A percentile compares a stretch with the other conserved stretches of the same genome.
phyloP scores from a whole-genome alignment of 2,113 vertebrate species.

The Siniperca knerii region DNA sequence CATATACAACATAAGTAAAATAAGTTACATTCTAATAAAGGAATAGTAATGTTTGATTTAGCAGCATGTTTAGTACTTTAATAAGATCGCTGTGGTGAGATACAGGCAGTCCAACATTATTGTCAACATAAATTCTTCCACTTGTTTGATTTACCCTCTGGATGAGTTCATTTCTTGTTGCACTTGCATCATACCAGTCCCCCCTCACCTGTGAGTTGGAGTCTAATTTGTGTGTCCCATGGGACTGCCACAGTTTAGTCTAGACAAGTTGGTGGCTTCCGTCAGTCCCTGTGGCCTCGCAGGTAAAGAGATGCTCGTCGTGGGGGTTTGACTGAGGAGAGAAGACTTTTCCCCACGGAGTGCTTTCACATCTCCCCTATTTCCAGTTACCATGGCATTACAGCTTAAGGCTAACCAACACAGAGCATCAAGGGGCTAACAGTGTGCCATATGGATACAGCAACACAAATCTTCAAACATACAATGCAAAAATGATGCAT shows the following conservation, averaged over 20 bases:
- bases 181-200: constrained; percentile 79
- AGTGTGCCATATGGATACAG: constrained; percentile 36
- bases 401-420: constrained; percentile 68
- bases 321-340: constrained; percentile 47
- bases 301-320: constrained; percentile 46
- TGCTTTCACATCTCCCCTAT: constrained; percentile 53
- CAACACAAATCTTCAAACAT: constrained; percentile 35
- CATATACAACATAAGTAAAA: neutral
- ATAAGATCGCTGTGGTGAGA: neutral
- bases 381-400: constrained; percentile 82
- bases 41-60: neutral
- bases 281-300: constrained; percentile 52
- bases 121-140: constrained; percentile 51
- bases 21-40: neutral
- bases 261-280: constrained; percentile 79
- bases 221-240: constrained; percentile 71
- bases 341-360: constrained; percentile 57
- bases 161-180: constrained; percentile 66
- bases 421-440: constrained; percentile 49
- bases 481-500: neutral
- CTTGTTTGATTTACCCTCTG: constrained; percentile 30
- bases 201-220: constrained; percentile 67
- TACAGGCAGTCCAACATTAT: neutral
- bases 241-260: constrained; percentile 68
- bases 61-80: neutral